Evolutionary conservation across 1,140 invertebrate genomes (phyloP).

Genomic region (Scaptomyza graminum): DNA sequence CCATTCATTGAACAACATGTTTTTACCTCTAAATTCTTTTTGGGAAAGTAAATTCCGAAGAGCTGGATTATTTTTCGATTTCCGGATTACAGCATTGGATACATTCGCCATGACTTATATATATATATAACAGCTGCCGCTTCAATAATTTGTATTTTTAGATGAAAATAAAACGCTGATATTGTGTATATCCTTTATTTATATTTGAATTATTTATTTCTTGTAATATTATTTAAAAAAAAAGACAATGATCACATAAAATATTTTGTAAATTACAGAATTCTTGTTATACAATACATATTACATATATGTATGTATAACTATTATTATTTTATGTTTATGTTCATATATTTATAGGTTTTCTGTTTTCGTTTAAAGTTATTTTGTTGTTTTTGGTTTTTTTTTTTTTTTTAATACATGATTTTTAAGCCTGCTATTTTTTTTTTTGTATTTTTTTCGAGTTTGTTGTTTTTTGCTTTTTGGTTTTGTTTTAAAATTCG

Average conservation of each 20-base stretch:
- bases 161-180: constrained; percentile 25
- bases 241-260: constrained; percentile 82
- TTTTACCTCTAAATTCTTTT: no score
- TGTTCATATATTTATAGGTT: constrained; percentile 59
- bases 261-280: constrained; percentile 82
- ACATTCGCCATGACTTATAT: no score
- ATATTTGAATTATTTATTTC: constrained; percentile 80
- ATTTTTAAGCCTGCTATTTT: constrained; percentile 16
- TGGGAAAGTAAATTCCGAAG: no score
- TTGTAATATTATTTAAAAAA: constrained; percentile 76
- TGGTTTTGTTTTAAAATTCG: constrained; percentile 71
- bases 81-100: no score
- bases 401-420: constrained; percentile 15
- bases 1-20: no score
- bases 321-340: constrained; percentile 54
- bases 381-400: constrained; percentile 5
- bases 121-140: no score
- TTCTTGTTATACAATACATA: constrained; percentile 77
- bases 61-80: no score
- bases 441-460: constrained; percentile 36
- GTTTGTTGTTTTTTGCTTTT: constrained; percentile 45
- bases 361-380: constrained; percentile 1
- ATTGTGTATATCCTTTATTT: constrained; percentile 74
- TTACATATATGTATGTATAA: constrained; percentile 59
- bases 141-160: not conserved